Conservation (phyloP, 2,113 vertebrate species). For the Vulpes lagopus region DNA sequence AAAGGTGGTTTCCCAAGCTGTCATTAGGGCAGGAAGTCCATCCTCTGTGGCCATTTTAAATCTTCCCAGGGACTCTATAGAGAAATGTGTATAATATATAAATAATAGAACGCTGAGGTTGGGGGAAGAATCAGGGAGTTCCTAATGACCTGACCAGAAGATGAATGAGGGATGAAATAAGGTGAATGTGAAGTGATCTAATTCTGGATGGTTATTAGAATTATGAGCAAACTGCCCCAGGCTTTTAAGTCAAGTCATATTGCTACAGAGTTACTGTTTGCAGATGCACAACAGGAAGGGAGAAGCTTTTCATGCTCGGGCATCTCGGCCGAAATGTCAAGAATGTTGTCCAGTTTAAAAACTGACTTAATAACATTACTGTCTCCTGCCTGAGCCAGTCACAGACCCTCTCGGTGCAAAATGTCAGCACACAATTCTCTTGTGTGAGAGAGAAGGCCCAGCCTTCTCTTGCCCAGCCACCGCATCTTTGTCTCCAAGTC, state of each 20-base stretch:
- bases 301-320: slow-evolving; percentile 47
- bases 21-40: slow-evolving; percentile 10
- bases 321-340: slow-evolving; percentile 60
- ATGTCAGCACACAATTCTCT: not conserved
- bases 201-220: slow-evolving; percentile 89
- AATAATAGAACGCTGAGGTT: slow-evolving; percentile 75
- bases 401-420: not conserved
- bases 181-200: slow-evolving; percentile 86
- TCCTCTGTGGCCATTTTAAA: not conserved
- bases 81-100: slow-evolving; percentile 71
- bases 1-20: not conserved
- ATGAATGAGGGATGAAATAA: slow-evolving; percentile 85
- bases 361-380: slow-evolving; percentile 57
- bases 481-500: not conserved
- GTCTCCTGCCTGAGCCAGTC: not conserved
- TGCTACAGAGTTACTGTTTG: slow-evolving; percentile 72
- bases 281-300: slow-evolving; percentile 66
- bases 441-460: too few species aligned
- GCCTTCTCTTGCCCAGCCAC: not conserved
- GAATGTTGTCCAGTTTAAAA: slow-evolving; percentile 64
- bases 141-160: slow-evolving; percentile 91
- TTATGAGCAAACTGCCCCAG: slow-evolving; percentile 87
- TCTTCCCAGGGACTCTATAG: slow-evolving; percentile 48
- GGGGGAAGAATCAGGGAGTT: slow-evolving; percentile 83
- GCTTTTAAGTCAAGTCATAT: slow-evolving; percentile 85